phyloP scores from a whole-genome alignment of 2,113 vertebrate genomes.

The Actenoides hombroni region DNA sequence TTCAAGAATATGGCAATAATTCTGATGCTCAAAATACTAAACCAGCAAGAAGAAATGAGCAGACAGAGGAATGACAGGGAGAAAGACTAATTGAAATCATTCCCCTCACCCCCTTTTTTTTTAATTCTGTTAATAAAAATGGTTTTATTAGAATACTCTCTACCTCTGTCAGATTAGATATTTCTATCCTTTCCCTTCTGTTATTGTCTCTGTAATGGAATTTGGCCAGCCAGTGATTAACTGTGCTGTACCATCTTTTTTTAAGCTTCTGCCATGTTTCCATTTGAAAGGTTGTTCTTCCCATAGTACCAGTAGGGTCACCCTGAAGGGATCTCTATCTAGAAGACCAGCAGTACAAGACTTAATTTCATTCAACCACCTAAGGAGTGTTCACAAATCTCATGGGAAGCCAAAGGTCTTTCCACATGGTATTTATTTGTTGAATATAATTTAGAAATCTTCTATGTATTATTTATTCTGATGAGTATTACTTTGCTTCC shows the following conservation, averaged over 20 bases:
- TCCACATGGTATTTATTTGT: background rate
- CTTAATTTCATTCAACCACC: background rate
- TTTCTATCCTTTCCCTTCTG: background rate
- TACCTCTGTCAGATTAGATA: background rate
- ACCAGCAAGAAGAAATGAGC: background rate
- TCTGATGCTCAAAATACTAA: background rate
- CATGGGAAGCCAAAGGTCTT: background rate
- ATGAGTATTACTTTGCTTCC: background rate
- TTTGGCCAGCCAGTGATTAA: background rate
- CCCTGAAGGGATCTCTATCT: background rate
- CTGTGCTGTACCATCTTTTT: background rate
- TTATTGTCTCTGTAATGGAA: background rate
- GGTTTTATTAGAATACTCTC: background rate
- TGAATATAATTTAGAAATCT: background rate
- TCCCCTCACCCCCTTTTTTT: fast-evolving
- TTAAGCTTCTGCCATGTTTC: background rate
- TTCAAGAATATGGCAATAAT: background rate
- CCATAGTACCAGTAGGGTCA: background rate
- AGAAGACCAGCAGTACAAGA: background rate
- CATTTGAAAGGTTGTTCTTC: background rate
- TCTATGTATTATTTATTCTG: background rate
- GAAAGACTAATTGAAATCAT: background rate
- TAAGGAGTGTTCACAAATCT: background rate
- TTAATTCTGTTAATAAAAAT: background rate
- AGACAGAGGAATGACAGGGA: background rate